A percentile compares a stretch with the other conserved stretches of the same genome.
phyloP scores from a whole-genome alignment of 1,140 invertebrate species.

The Nomia melanderi region DNA sequence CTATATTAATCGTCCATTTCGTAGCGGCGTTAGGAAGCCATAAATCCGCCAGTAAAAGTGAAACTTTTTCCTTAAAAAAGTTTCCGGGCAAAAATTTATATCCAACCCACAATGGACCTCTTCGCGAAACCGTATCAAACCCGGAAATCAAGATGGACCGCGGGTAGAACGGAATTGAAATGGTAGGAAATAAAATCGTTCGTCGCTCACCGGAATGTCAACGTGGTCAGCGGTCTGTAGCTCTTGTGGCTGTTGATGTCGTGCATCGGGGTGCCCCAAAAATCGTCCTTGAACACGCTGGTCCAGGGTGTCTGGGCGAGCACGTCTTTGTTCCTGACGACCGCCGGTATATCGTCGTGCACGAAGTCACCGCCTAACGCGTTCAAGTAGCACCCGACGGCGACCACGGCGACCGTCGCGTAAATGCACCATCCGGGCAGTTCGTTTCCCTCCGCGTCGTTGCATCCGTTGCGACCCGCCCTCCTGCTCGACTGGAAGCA shows the following conservation, averaged over 20 bases:
- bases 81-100: not conserved
- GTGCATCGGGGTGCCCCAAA: constrained; percentile 95
- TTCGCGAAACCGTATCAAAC: not conserved
- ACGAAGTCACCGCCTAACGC: constrained; percentile 92
- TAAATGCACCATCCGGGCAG: constrained; percentile 81
- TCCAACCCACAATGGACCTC: not conserved
- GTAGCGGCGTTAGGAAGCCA: not conserved
- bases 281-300: constrained; percentile 91
- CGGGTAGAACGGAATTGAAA: not conserved
- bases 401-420: constrained; percentile 84
- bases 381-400: constrained; percentile 89
- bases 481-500: constrained; percentile 64
- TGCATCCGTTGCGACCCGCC: constrained; percentile 48
- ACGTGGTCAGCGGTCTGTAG: constrained; percentile 90
- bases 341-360: constrained; percentile 94
- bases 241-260: constrained; percentile 92
- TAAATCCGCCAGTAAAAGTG: not conserved
- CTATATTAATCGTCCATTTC: not conserved
- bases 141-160: not conserved
- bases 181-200: too few relatives aligned
- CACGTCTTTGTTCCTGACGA: constrained; percentile 92
- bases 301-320: constrained; percentile 84
- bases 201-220: constrained; percentile 89
- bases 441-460: constrained; percentile 60
- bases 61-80: constrained; percentile 5